Percentiles rank a stretch among this genome's conserved stretches.
Evolutionary conservation across 2,113 vertebrate genomes (phyloP).

Genomic region (Cyanoramphus novaezelandiae): DNA sequence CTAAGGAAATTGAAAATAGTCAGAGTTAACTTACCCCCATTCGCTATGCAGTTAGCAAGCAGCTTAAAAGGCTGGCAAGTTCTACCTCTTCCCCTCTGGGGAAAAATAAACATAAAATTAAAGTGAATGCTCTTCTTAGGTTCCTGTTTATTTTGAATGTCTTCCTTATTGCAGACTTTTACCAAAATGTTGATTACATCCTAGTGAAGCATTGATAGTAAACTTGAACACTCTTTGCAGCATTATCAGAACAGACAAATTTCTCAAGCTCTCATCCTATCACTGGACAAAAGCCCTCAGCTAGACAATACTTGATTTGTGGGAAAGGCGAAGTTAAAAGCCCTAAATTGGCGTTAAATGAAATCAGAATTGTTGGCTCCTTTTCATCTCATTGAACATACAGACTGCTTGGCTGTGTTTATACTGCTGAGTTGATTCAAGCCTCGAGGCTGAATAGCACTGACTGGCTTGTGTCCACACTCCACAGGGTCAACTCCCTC

Average conservation of each 20-base stretch:
- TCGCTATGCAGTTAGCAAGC: not conserved
- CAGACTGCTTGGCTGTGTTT: slow-evolving; percentile 47
- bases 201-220: not conserved
- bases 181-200: not conserved
- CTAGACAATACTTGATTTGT: slow-evolving; percentile 14
- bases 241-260: slow-evolving; percentile 5
- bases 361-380: slow-evolving; percentile 36
- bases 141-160: slow-evolving; percentile 35
- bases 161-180: slow-evolving; percentile 29
- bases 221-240: not conserved
- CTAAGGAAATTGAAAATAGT: not conserved
- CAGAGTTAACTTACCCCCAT: not conserved
- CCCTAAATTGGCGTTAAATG: not conserved
- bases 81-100: not conserved
- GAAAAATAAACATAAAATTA: slow-evolving; percentile 8
- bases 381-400: slow-evolving; percentile 33
- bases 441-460: slow-evolving; percentile 26
- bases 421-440: slow-evolving; percentile 37
- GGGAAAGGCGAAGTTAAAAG: not conserved
- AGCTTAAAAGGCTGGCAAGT: not conserved
- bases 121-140: not conserved
- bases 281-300: not conserved
- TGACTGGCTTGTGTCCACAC: slow-evolving; percentile 23
- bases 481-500: not conserved
- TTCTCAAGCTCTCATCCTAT: not conserved